Conservation (phyloP, 2,113 vertebrate genomes). For the Phalacrocorax aristotelis region DNA sequence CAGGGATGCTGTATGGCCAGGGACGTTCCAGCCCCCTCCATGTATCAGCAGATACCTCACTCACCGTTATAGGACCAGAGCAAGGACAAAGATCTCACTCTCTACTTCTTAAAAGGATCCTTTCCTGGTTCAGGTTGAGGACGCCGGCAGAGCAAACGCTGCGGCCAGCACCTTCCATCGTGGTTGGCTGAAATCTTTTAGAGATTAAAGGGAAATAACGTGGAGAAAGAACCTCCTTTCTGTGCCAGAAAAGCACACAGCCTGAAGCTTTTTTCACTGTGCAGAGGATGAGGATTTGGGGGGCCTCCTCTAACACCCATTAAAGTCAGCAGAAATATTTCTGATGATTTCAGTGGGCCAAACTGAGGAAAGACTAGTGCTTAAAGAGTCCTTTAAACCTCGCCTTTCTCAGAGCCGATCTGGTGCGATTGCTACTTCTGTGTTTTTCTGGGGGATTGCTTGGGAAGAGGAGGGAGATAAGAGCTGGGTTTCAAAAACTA, state of each 20-base stretch:
- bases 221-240: not conserved
- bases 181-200: not conserved
- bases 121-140: not conserved
- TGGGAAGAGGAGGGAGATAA: not conserved
- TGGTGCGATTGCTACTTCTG: not conserved
- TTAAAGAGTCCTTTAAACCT: not conserved
- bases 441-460: not conserved
- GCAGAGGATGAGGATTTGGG: not conserved
- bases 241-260: not conserved
- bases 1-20: not conserved
- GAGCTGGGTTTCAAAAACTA: not conserved
- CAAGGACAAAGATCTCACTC: not conserved
- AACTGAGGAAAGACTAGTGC: not conserved
- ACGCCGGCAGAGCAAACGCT: not conserved
- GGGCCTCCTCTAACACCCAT: not conserved
- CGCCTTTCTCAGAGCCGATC: not conserved
- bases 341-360: not conserved
- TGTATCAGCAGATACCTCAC: not conserved
- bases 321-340: not conserved
- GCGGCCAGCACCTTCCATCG: not conserved
- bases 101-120: not conserved
- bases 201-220: not conserved
- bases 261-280: not conserved
- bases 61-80: accelerated
- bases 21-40: not conserved